phyloP scores from a whole-genome alignment of 2,797 vertebrate genomes.

The Sphenodon punctatus region DNA sequence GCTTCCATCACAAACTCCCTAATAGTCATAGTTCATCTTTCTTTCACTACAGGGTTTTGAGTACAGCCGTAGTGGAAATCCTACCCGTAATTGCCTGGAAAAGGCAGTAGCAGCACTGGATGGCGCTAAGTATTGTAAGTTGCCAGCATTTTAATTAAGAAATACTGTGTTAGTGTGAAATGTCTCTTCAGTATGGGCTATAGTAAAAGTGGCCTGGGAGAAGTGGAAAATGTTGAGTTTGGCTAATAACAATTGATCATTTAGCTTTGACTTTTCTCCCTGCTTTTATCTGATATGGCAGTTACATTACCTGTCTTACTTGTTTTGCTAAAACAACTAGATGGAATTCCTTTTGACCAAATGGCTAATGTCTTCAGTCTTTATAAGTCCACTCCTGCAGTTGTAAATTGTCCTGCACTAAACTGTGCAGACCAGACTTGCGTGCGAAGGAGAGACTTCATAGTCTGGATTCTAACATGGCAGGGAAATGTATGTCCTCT shows the following conservation, averaged over 20 bases:
- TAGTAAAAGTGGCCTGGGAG: not conserved
- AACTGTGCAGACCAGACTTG: not conserved
- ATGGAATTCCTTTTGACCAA: not conserved
- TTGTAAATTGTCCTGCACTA: not conserved
- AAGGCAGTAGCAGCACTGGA: conserved; percentile 88
- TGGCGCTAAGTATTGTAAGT: conserved; percentile 91
- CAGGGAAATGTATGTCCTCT: rapidly evolving
- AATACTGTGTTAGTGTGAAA: not conserved
- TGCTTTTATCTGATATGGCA: not conserved
- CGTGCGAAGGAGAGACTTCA: not conserved
- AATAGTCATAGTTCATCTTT: not conserved
- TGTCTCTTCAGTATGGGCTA: not conserved
- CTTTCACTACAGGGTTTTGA: conserved; percentile 82
- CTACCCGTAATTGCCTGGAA: conserved; percentile 90
- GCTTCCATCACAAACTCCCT: not conserved
- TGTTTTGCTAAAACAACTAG: not conserved
- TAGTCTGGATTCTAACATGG: not conserved
- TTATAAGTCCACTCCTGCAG: not conserved
- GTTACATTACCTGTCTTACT: not conserved
- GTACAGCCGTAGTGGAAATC: conserved; percentile 94
- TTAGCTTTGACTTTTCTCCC: not conserved
- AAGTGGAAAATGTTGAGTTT: not conserved
- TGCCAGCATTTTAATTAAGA: not conserved
- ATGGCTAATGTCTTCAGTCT: not conserved
- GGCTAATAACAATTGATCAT: not conserved